Base-by-base conservation (phyloP, 2,888 invertebrate species). In the Adineta ricciae region DNA sequence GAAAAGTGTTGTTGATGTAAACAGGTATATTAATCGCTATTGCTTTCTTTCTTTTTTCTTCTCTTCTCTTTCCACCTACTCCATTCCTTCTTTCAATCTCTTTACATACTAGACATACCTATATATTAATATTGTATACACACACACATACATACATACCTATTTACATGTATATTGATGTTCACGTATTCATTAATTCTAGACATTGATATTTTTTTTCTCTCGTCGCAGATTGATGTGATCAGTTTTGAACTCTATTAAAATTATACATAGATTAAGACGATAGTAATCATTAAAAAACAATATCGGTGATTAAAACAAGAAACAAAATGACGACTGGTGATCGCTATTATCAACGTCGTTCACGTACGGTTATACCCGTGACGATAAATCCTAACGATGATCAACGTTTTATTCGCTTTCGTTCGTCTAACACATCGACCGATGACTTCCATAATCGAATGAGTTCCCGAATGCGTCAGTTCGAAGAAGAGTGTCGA, bases 401-500 rank as follows among this genome's bases (percentile, higher is more conserved):
- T n/a, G 78, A 78, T 78, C 78, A 78, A 78, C 78, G 78, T 78
- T 78, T 41, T 41, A 78, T 78, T 24, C 78, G 41, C n/a, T 78
- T 78, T 78, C 78, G 78, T 41, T 78, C 78, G n/a, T 78, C 78
- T 21, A 32, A 64, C 19, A 41, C 41, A 41, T 1, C 24, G 24
- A 9, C 38, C 11, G 11, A 24, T 78, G 86, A 86, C 52, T 83
- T 84, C 14, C n/a, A 64, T 24, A 72, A 83, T 27, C 56, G 84
- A 72, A 86, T 86, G 83, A 46, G 64, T n/a, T 38, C 64, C n/a
- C 41, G 84, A 14, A 86, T 86, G 84, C 41, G 83, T 16, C 84
- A 86, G 21, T 86, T 86, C 50, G 86, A 86, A 84, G 86, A 86
- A 36, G 86, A 86, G 27, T 84, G 83, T 52, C 50, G 83, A 2